Evolutionary conservation across 2,113 vertebrate species (phyloP).

Genomic region (Terrapene triunguis): DNA sequence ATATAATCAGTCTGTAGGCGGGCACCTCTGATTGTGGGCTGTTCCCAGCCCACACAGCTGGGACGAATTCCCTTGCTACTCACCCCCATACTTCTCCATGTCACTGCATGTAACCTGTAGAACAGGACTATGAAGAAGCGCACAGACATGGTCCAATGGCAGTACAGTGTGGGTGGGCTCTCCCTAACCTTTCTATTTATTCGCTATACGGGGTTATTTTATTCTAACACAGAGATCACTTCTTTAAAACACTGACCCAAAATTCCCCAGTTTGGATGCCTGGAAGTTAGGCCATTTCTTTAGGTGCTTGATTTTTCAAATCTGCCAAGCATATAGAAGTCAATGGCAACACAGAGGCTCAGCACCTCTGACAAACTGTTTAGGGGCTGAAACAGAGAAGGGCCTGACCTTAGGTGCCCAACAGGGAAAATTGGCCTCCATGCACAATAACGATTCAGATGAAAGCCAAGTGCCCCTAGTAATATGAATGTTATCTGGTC

Average conservation of each 20-base stretch:
- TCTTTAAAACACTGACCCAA: neutral
- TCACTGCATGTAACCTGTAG: neutral
- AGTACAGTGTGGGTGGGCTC: neutral
- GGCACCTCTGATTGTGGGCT: neutral
- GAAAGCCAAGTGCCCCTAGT: neutral
- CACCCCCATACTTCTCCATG: neutral
- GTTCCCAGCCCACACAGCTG: neutral
- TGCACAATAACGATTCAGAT: neutral
- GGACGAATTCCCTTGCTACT: neutral
- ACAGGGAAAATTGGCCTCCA: neutral
- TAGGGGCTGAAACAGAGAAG: neutral
- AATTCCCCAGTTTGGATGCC: neutral
- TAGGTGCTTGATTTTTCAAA: neutral
- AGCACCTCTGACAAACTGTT: neutral
- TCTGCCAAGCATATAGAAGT: neutral
- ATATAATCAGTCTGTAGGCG: neutral
- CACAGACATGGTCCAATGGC: neutral
- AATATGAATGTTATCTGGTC: neutral
- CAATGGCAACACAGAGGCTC: neutral
- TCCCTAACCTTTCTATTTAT: neutral
- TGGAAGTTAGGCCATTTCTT: neutral
- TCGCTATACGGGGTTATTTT: neutral
- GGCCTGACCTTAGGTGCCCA: neutral
- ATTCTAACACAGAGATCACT: neutral
- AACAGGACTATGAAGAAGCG: neutral